A percentile compares a stretch with the other conserved stretches of the same genome.
These are phyloP conservation scores for Holacanthella duospinosa DNA, from an alignment of 2,888 invertebrate genomes.

Conservation along the genomic window DNA sequence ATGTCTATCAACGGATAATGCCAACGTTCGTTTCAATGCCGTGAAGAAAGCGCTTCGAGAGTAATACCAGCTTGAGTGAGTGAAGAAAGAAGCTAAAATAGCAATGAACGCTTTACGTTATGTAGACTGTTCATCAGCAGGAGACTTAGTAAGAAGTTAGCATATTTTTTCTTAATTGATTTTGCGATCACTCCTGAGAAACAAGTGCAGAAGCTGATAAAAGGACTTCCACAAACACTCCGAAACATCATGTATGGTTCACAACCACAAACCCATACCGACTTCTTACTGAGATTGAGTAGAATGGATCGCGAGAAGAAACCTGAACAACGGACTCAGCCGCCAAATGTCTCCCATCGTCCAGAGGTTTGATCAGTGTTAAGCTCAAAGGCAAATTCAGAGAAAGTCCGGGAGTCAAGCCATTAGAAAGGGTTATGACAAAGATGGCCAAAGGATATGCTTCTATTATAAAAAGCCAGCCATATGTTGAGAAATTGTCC, in stretches of 20 bases:
- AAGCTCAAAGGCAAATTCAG: too few species aligned
- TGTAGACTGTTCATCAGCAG: background rate
- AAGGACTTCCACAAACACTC: background rate
- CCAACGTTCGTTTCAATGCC: background rate
- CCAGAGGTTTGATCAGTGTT: too few species aligned
- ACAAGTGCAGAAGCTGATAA: background rate
- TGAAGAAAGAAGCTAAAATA: background rate
- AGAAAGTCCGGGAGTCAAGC: too few species aligned
- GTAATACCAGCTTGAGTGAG: background rate
- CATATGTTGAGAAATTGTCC: background rate
- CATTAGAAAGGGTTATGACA: background rate
- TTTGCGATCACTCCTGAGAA: background rate
- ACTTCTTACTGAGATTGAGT: background rate
- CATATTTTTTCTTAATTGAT: background rate
- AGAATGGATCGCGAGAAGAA: conserved; percentile 1
- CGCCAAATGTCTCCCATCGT: too few species aligned
- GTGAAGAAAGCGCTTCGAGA: background rate
- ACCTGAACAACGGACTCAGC: background rate
- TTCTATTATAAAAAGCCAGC: background rate
- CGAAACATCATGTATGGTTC: background rate
- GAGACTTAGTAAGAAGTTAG: background rate
- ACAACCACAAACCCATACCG: background rate
- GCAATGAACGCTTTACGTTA: background rate
- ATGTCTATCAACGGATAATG: background rate
- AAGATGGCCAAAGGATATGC: background rate